Percentiles rank a stretch among this genome's conserved stretches.
Conservation (phyloP, 2,113 vertebrate genomes). For the Prunella himalayana region DNA sequence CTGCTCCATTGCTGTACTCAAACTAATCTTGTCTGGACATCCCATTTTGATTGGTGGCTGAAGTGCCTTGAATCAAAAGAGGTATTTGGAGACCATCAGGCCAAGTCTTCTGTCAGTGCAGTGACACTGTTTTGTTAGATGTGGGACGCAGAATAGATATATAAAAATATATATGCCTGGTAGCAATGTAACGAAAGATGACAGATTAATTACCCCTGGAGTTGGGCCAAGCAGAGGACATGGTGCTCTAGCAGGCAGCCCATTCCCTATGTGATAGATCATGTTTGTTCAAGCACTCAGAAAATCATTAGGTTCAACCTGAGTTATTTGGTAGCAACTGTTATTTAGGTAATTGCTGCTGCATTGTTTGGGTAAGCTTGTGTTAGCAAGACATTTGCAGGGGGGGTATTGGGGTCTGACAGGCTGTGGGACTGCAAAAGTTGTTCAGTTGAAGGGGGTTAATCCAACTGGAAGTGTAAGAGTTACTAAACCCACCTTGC, state of each 20-base stretch:
- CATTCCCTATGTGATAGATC: neutral
- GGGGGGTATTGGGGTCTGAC: neutral
- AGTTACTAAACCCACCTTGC: neutral
- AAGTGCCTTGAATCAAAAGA: neutral
- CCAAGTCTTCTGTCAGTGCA: neutral
- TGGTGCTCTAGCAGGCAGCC: conserved; percentile 13
- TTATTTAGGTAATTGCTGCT: neutral
- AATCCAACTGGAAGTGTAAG: rapidly evolving
- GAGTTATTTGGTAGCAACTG: neutral
- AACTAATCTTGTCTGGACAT: neutral
- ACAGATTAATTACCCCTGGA: conserved; percentile 67
- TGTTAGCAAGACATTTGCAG: neutral
- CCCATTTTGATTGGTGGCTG: neutral
- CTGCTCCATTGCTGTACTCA: neutral
- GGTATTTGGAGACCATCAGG: neutral
- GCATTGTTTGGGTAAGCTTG: neutral
- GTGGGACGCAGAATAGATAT: conserved; percentile 23
- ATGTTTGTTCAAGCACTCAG: conserved; percentile 49
- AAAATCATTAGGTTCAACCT: conserved; percentile 52
- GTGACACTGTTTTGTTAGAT: neutral
- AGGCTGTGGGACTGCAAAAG: neutral
- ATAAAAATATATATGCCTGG: neutral
- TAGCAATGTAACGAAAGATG: conserved; percentile 45
- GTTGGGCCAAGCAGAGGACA: conserved; percentile 21
- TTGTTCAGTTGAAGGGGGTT: neutral